Conservation (phyloP, 2,888 invertebrate genomes). For the Dinocampus coccinellae region DNA sequence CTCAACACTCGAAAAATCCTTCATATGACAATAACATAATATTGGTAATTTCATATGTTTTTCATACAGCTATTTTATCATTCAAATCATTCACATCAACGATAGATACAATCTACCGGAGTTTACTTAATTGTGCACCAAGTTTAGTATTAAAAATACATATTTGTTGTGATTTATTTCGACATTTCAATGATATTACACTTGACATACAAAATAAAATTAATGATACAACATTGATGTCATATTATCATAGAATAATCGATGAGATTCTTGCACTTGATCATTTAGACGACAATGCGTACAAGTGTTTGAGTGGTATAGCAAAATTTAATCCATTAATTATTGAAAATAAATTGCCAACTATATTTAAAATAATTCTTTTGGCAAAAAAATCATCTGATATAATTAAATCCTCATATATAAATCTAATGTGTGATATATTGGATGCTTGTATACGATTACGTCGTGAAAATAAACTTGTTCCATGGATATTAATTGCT, state of each 20-base stretch:
- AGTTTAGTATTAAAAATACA: constrained; percentile 34
- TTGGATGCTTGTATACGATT: constrained; percentile 55
- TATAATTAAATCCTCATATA: constrained; percentile 43
- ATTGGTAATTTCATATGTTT: neutral
- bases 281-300: constrained; percentile 45
- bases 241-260: constrained; percentile 53
- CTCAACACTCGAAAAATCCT: neutral
- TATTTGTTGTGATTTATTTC: constrained; percentile 46
- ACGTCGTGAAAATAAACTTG: constrained; percentile 59
- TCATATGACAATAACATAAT: neutral
- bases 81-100: neutral
- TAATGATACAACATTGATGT: constrained; percentile 48
- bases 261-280: constrained; percentile 48
- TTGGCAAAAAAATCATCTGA: constrained; percentile 40
- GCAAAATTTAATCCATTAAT: constrained; percentile 59
- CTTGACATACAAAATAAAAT: constrained; percentile 58
- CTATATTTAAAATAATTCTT: constrained; percentile 53
- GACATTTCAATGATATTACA: constrained; percentile 49
- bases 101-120: neutral
- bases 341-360: constrained; percentile 53
- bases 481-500: constrained; percentile 55
- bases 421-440: constrained; percentile 50
- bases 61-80: neutral
- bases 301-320: constrained; percentile 51
- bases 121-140: neutral